phyloP scores from a whole-genome alignment of 2,888 invertebrate genomes.

The Troides helena region DNA sequence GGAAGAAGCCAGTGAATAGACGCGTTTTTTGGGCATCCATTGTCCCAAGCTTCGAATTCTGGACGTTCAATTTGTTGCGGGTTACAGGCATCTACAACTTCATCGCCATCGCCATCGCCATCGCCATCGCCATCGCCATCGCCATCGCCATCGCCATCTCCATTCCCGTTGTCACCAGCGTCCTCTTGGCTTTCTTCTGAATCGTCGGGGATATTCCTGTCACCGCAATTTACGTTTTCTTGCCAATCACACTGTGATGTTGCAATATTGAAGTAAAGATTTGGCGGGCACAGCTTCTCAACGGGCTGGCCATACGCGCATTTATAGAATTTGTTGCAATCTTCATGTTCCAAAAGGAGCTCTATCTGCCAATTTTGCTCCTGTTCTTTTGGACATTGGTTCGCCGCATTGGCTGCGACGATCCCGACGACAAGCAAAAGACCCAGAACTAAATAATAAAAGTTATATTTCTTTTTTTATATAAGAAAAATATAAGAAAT shows the following conservation, averaged over 20 bases:
- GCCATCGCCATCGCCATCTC: background rate
- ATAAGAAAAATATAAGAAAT: background rate
- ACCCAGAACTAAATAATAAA: conserved; percentile 20
- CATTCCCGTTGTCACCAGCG: background rate
- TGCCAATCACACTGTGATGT: conserved; percentile 81
- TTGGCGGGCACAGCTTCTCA: conserved; percentile 78
- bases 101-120: background rate
- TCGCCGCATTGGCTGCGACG: conserved; percentile 41
- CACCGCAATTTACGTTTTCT: conserved; percentile 80
- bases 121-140: background rate
- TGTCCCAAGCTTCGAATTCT: conserved; percentile 45
- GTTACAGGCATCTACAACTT: conserved; percentile 1
- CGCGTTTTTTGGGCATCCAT: conserved; percentile 62
- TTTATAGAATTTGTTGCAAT: conserved; percentile 83
- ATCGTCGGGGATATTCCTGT: conserved; percentile 22
- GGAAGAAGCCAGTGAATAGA: conserved; percentile 61
- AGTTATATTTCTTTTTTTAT: background rate
- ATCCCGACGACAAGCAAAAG: conserved; percentile 36
- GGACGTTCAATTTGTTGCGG: conserved; percentile 2
- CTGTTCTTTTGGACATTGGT: conserved; percentile 57
- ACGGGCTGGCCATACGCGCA: conserved; percentile 83
- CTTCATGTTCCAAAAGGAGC: conserved; percentile 76
- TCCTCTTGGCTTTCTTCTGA: conserved; percentile 9
- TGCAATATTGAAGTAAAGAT: conserved; percentile 79
- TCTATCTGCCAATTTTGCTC: conserved; percentile 55